Conservation (phyloP, 2,888 invertebrate genomes). For the Chymomyza fuscimana region DNA sequence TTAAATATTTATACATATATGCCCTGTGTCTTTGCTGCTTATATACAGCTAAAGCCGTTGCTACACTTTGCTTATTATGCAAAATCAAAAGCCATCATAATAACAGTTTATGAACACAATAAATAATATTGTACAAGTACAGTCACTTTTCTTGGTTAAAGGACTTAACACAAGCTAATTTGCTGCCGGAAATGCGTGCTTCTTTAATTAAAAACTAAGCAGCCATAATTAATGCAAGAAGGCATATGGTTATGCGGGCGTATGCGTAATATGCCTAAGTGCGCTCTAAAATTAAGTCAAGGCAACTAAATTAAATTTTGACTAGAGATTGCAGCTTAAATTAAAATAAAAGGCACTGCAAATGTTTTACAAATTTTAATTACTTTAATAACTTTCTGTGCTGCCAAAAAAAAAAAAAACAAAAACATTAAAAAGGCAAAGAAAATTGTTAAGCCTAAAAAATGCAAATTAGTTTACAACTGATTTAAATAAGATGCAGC, state of each 20-base stretch:
- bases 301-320: slow-evolving; percentile 21
- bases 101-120: slow-evolving; percentile 52
- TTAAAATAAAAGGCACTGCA: slow-evolving; percentile 5
- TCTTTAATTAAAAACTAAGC: slow-evolving; percentile 37
- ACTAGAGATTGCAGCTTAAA: not conserved
- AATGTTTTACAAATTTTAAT: slow-evolving; percentile 60
- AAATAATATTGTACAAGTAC: slow-evolving; percentile 36
- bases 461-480: slow-evolving; percentile 70
- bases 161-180: not conserved
- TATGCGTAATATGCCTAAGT: slow-evolving; percentile 28
- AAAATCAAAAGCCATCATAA: slow-evolving; percentile 48
- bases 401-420: slow-evolving; percentile 34
- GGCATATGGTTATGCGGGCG: slow-evolving; percentile 6
- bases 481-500: slow-evolving; percentile 62
- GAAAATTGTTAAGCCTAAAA: slow-evolving; percentile 52
- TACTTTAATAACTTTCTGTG: slow-evolving; percentile 56
- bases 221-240: not conserved
- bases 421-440: slow-evolving; percentile 20
- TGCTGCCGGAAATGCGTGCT: not conserved
- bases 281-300: not conserved
- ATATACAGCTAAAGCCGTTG: slow-evolving; percentile 27
- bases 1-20: slow-evolving; percentile 18
- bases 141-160: not conserved
- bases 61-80: slow-evolving; percentile 38
- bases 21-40: slow-evolving; percentile 9